Conservation (phyloP, 1,140 invertebrate genomes). For the Araneus ventricosus region DNA sequence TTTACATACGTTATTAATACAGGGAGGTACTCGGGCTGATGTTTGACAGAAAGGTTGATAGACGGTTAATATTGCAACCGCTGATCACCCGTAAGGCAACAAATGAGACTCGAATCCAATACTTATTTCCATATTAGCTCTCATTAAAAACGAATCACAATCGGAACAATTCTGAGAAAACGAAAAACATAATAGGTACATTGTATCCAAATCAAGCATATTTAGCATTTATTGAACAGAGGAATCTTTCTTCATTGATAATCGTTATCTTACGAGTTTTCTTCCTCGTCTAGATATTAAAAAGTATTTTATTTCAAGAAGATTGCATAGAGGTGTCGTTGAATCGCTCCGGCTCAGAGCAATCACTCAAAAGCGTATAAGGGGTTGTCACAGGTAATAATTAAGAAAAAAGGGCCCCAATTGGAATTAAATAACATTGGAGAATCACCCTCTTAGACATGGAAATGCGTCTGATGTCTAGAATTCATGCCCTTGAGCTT, state of each 20-base stretch:
- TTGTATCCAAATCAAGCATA: background rate
- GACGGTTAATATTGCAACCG: background rate
- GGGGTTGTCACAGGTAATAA: slow-evolving; percentile 1
- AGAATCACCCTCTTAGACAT: background rate
- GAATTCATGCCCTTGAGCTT: background rate
- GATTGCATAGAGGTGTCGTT: slow-evolving; percentile 7
- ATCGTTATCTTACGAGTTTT: background rate
- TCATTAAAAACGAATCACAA: slow-evolving; percentile 13
- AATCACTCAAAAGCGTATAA: slow-evolving; percentile 16
- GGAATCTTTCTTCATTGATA: background rate
- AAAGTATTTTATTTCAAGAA: background rate
- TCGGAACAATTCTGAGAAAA: background rate
- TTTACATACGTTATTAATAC: background rate
- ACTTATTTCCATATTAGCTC: background rate
- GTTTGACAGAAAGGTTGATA: background rate
- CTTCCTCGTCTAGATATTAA: background rate
- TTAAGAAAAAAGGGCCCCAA: background rate
- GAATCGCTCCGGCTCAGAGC: background rate
- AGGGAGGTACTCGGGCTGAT: background rate
- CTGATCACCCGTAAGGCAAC: background rate
- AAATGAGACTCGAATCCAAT: background rate
- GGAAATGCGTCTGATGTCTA: slow-evolving; percentile 39
- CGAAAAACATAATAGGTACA: background rate
- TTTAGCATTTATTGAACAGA: background rate
- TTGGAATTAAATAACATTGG: slow-evolving; percentile 30